Evolutionary conservation across 1,140 invertebrate genomes (phyloP).

Genomic region (Oreohelix idahoensis): DNA sequence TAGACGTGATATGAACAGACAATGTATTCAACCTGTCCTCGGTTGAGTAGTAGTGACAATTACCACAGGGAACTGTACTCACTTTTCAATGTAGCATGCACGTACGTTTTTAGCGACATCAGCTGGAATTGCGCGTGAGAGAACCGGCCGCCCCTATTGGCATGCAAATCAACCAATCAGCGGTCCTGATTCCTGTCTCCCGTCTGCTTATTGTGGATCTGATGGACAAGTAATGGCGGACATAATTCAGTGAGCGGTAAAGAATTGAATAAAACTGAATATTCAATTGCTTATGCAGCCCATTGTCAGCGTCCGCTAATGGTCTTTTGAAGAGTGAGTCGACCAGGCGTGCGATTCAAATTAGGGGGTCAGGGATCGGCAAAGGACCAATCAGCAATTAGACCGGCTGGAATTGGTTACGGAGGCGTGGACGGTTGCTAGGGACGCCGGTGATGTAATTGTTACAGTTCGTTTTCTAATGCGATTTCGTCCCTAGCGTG

Average conservation of each 20-base stretch:
- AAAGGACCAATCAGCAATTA: slow-evolving; percentile 40
- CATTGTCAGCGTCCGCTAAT: slow-evolving; percentile 17
- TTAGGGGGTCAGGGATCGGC: slow-evolving; percentile 36
- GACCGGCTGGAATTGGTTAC: slow-evolving; percentile 30
- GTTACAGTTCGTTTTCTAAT: slow-evolving; percentile 28
- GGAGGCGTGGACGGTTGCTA: slow-evolving; percentile 31
- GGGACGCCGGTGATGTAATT: slow-evolving; percentile 32
- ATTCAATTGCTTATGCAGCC: slow-evolving; percentile 32
- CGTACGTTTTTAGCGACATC: neutral
- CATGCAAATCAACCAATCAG: slow-evolving; percentile 39
- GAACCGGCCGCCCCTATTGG: slow-evolving; percentile 6
- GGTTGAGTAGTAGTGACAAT: neutral
- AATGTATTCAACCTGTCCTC: neutral
- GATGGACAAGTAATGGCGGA: slow-evolving; percentile 32
- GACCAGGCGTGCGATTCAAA: slow-evolving; percentile 35
- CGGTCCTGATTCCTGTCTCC: slow-evolving; percentile 15
- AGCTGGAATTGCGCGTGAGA: neutral
- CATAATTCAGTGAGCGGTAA: slow-evolving; percentile 30
- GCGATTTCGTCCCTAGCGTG: neutral
- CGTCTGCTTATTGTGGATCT: slow-evolving; percentile 20
- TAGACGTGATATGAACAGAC: neutral
- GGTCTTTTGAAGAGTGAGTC: slow-evolving; percentile 24
- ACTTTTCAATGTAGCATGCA: neutral
- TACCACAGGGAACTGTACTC: neutral
- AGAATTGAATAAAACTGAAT: slow-evolving; percentile 35